phyloP scores from a whole-genome alignment of 2,797 vertebrate species.

The Cygnus olor region DNA sequence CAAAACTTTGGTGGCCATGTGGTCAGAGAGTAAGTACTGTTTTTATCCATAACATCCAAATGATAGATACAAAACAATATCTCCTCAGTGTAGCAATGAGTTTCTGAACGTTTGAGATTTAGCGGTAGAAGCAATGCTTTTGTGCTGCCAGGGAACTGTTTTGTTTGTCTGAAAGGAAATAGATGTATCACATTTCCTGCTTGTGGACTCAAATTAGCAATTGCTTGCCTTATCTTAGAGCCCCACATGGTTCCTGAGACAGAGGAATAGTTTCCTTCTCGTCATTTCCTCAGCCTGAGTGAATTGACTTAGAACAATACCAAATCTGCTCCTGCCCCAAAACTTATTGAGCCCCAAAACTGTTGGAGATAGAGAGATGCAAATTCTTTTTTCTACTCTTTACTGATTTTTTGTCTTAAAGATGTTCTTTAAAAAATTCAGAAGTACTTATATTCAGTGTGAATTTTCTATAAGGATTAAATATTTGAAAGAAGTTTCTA shows the following conservation, averaged over 20 bases:
- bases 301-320: conserved; percentile 79
- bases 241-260: conserved; percentile 92
- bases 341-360: conserved; percentile 14
- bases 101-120: conserved; percentile 64
- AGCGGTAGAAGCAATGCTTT: conserved; percentile 65
- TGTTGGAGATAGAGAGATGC: not conserved
- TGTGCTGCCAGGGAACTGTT: conserved; percentile 71
- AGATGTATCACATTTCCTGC: conserved; percentile 95
- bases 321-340: conserved; percentile 60
- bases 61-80: conserved; percentile 61
- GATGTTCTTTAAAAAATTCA: not conserved
- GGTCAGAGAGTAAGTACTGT: conserved; percentile 79
- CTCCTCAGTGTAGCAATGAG: conserved; percentile 58
- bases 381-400: not conserved
- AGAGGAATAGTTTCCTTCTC: conserved; percentile 88
- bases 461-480: not conserved
- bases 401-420: not conserved
- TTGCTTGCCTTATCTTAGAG: conserved; percentile 91
- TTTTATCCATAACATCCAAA: conserved; percentile 88
- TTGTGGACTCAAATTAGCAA: conserved; percentile 93
- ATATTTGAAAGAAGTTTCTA: not conserved
- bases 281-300: conserved; percentile 88
- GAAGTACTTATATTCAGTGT: not conserved
- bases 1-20: conserved; percentile 87
- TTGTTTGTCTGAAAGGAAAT: conserved; percentile 93